These are phyloP conservation scores for Ichneumoninae sp. DNA, from an alignment of 2,888 invertebrate genomes.

Conservation along the genomic window DNA sequence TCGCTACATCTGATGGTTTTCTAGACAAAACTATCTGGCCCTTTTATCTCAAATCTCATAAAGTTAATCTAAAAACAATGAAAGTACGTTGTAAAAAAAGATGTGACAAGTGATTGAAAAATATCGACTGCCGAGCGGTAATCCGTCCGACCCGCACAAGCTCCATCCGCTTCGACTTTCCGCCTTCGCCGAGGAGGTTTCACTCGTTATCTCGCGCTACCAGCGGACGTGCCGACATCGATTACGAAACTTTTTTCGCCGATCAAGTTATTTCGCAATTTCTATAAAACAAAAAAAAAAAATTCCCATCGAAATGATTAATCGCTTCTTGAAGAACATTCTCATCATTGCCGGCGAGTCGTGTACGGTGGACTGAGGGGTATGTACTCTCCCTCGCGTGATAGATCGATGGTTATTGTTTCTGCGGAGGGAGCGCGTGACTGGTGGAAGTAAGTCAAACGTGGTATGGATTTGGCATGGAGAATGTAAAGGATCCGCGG, in stretches of 20 bases:
- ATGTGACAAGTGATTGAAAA: slow-evolving; percentile 7
- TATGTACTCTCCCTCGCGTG: slow-evolving; percentile 15
- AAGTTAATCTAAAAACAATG: background rate
- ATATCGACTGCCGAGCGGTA: background rate
- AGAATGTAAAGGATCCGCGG: slow-evolving; percentile 17
- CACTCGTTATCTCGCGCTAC: background rate
- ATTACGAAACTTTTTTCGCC: slow-evolving; percentile 12
- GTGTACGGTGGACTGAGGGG: background rate
- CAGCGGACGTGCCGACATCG: background rate
- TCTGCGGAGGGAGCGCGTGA: slow-evolving; percentile 31
- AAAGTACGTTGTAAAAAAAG: background rate
- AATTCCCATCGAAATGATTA: slow-evolving; percentile 26
- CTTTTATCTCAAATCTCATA: background rate
- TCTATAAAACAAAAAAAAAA: background rate
- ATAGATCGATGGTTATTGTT: slow-evolving; percentile 58
- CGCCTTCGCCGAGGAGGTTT: background rate
- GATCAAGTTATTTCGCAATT: background rate
- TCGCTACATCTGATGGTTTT: background rate
- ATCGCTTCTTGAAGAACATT: slow-evolving; percentile 8
- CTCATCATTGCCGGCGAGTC: background rate
- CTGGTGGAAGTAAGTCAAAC: slow-evolving; percentile 46
- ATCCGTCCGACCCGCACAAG: background rate
- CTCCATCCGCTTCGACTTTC: slow-evolving; percentile 16
- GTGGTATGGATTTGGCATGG: slow-evolving; percentile 18
- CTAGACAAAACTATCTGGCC: background rate